These are phyloP conservation scores for Nycticryphes semicollaris DNA, from an alignment of 2,113 vertebrate species.

Conservation along the genomic window DNA sequence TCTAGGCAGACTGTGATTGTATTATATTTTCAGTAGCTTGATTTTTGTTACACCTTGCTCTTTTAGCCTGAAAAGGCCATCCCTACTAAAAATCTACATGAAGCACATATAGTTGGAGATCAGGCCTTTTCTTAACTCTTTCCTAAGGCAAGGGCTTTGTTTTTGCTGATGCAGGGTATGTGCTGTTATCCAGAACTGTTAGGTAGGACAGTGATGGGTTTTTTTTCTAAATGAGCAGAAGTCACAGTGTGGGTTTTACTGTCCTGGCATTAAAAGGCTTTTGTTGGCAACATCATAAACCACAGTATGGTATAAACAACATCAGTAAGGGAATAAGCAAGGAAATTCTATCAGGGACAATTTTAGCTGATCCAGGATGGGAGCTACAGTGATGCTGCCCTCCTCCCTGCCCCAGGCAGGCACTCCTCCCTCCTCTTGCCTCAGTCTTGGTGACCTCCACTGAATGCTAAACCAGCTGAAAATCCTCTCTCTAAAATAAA, in stretches of 20 bases:
- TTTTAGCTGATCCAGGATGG: neutral
- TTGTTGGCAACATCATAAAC: neutral
- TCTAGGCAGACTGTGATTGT: neutral
- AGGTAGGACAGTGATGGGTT: neutral
- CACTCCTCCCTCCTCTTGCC: neutral
- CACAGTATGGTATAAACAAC: neutral
- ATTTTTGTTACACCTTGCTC: neutral
- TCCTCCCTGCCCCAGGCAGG: neutral
- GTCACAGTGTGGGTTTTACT: neutral
- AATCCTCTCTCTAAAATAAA: neutral
- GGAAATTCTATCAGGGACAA: neutral
- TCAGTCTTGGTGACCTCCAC: neutral
- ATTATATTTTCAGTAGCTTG: neutral
- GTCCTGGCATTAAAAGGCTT: neutral
- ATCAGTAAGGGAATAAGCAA: neutral
- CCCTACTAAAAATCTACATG: neutral
- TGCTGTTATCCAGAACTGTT: neutral
- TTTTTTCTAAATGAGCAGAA: neutral
- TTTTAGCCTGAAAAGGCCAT: neutral
- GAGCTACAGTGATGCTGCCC: neutral
- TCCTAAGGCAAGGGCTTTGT: neutral
- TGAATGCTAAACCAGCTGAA: neutral
- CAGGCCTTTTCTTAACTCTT: neutral
- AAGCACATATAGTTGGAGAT: neutral
- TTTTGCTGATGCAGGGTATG: neutral